Evolutionary conservation across 1,140 invertebrate genomes (phyloP).

Genomic region (Drosophila trapezifrons): DNA sequence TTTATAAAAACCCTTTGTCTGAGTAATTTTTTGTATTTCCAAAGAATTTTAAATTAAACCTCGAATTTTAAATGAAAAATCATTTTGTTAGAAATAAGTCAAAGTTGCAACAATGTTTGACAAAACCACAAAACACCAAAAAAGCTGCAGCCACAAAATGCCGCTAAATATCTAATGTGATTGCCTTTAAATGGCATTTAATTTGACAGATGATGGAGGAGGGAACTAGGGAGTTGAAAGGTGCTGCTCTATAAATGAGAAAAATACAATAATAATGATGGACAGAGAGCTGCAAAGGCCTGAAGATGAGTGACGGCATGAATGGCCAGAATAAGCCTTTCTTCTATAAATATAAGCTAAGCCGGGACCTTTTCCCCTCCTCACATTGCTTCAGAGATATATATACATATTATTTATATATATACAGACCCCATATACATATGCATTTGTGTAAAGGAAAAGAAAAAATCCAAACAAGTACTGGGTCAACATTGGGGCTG

Average conservation of each 20-base stretch:
- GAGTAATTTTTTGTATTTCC: not conserved
- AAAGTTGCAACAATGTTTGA: constrained; percentile 4
- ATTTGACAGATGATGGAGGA: constrained; percentile 19
- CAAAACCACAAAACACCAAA: constrained; percentile 32
- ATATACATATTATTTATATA: not conserved
- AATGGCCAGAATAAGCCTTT: constrained; percentile 2
- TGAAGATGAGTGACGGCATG: constrained; percentile 17
- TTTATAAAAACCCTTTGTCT: not conserved
- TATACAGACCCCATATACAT: not conserved
- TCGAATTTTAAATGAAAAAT: not conserved
- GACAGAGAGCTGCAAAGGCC: constrained; percentile 1
- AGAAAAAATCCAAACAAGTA: constrained; percentile 4
- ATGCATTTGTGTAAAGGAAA: not conserved
- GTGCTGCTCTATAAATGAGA: constrained; percentile 14
- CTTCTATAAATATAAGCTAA: not conserved
- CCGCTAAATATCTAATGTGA: constrained; percentile 19
- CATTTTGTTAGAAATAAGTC: not conserved
- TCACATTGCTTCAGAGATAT: not conserved
- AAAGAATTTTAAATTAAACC: not conserved
- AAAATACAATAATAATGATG: constrained; percentile 7
- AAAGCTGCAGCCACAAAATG: constrained; percentile 37
- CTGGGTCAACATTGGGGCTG: constrained; percentile 26
- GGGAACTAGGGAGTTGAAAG: not conserved
- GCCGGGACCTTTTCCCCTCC: not conserved
- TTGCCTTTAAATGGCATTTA: constrained; percentile 37